phyloP scores from a whole-genome alignment of 2,888 invertebrate species.

The Sepioteuthis lessoniana region DNA sequence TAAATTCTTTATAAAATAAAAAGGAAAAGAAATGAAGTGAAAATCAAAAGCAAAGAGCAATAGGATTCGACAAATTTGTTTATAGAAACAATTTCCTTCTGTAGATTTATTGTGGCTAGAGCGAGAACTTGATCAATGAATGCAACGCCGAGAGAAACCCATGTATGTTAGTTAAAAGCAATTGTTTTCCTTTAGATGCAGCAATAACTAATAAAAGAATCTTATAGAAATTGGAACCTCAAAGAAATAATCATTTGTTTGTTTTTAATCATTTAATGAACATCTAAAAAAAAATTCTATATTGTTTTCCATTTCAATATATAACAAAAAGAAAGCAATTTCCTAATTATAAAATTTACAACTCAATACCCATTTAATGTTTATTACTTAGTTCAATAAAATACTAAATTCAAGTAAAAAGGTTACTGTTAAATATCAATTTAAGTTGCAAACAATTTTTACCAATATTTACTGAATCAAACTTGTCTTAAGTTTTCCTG shows the following conservation, averaged over 20 bases:
- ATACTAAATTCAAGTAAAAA: no score
- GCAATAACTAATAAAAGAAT: neutral
- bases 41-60: neutral
- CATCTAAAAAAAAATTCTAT: no score
- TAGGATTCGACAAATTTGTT: slow-evolving; percentile 18
- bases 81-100: neutral
- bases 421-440: no score
- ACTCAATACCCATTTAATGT: no score
- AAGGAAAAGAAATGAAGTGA: neutral
- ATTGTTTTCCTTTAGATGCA: neutral
- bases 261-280: neutral
- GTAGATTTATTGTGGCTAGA: neutral
- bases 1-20: no score
- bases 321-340: neutral
- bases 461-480: no score
- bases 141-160: neutral
- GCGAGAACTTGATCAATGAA: neutral
- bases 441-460: no score
- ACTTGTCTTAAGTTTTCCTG: no score
- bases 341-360: no score
- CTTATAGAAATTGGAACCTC: neutral
- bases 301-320: neutral
- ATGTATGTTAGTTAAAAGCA: neutral
- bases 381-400: no score
- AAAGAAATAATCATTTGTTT: neutral